phyloP scores from a whole-genome alignment of 2,888 invertebrate species.

The Clunio marinus region DNA sequence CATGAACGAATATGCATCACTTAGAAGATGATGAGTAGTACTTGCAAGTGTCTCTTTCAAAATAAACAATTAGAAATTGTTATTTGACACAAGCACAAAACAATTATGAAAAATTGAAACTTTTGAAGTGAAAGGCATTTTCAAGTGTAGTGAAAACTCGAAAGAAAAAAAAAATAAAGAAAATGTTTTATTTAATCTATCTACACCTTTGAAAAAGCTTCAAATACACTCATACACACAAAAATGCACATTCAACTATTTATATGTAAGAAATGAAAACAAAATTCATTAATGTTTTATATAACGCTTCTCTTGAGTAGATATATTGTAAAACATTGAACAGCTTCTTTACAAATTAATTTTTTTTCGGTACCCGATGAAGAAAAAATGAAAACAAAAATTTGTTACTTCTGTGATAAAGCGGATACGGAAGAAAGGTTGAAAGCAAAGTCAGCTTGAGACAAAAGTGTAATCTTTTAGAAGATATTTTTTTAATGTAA shows the following conservation, averaged over 20 bases:
- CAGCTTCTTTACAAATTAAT: too few relatives aligned
- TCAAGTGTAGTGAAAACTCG: neutral
- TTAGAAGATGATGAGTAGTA: too few relatives aligned
- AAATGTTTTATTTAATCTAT: slow-evolving; percentile 6
- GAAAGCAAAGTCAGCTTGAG: too few relatives aligned
- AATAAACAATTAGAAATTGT: slow-evolving; percentile 33
- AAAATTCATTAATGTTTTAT: too few relatives aligned
- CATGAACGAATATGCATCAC: neutral
- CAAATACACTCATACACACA: neutral
- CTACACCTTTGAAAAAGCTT: neutral
- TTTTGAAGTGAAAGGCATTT: slow-evolving; percentile 34
- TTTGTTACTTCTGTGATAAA: slow-evolving; percentile 11
- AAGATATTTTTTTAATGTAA: too few relatives aligned
- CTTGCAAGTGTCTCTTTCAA: neutral
- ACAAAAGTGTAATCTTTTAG: too few relatives aligned
- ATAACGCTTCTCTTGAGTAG: too few relatives aligned
- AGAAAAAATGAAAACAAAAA: neutral
- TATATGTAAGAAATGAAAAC: slow-evolving; percentile 36
- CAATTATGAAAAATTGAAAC: slow-evolving; percentile 12
- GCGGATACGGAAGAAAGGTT: neutral
- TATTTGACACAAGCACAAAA: slow-evolving; percentile 32
- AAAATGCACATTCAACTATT: neutral
- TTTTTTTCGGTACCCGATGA: too few relatives aligned
- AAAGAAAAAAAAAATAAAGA: neutral
- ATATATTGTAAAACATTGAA: too few relatives aligned